phyloP scores from a whole-genome alignment of 2,888 invertebrate genomes.

The Tenthredo distinguenda region DNA sequence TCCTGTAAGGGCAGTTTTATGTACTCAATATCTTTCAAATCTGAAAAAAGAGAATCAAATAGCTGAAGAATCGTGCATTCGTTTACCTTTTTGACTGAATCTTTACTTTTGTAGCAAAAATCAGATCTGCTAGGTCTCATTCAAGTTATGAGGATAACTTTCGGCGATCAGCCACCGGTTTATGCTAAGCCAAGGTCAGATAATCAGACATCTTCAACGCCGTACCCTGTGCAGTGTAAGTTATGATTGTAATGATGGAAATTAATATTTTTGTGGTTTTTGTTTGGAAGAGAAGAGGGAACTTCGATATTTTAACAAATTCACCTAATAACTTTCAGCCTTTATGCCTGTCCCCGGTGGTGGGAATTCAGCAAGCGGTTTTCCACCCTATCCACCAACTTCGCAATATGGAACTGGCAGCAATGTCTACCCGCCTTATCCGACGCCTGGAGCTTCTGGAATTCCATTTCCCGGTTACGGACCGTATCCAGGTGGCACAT shows the following conservation, averaged over 20 bases:
- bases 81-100: background rate
- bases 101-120: conserved; percentile 78
- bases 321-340: conserved; percentile 66
- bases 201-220: conserved; percentile 71
- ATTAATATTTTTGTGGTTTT: conserved; percentile 25
- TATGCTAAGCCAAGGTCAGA: conserved; percentile 86
- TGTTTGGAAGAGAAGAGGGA: conserved; percentile 39
- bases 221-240: conserved; percentile 81
- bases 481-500: conserved; percentile 81
- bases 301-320: background rate
- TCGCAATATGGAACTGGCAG: conserved; percentile 63
- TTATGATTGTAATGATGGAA: conserved; percentile 52
- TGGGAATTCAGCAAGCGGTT: conserved; percentile 62
- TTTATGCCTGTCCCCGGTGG: conserved; percentile 77
- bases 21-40: background rate
- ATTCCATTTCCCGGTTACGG: conserved; percentile 75
- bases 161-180: conserved; percentile 97
- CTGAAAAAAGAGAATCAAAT: too few species aligned
- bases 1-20: conserved; percentile 79
- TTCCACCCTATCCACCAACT: conserved; percentile 67
- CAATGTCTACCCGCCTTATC: conserved; percentile 70
- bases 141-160: conserved; percentile 94
- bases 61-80: too few species aligned
- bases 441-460: conserved; percentile 67
- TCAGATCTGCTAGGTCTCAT: conserved; percentile 94